Evolutionary conservation across 2,113 vertebrate genomes (phyloP).

Genomic region (Heptranchias perlo): DNA sequence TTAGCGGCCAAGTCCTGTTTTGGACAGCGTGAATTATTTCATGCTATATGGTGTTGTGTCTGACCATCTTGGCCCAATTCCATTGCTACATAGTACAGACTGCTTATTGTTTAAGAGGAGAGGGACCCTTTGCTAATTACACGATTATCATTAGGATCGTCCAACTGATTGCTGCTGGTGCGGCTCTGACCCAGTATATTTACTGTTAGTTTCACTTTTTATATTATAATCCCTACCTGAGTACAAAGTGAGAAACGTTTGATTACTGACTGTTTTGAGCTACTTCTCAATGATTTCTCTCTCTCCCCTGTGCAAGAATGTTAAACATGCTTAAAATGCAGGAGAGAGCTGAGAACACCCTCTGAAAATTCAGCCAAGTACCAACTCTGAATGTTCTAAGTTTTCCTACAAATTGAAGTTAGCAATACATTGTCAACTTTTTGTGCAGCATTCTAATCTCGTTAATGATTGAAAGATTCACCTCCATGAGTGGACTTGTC

Average conservation of each 20-base stretch:
- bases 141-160: conserved; percentile 17
- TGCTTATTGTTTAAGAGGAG: conserved; percentile 20
- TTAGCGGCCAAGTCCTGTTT: not conserved
- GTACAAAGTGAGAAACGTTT: not conserved
- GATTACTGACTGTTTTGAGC: not conserved
- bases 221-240: not conserved
- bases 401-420: not conserved
- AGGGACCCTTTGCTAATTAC: conserved; percentile 31
- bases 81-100: not conserved
- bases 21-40: conserved; percentile 28
- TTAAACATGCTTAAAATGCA: not conserved
- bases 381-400: not conserved
- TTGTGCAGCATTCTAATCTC: not conserved
- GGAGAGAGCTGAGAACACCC: not conserved
- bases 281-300: not conserved
- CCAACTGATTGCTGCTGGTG: not conserved
- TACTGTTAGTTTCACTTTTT: conserved; percentile 31
- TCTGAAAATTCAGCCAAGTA: not conserved
- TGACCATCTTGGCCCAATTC: not conserved
- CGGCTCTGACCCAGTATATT: not conserved
- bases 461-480: too few species aligned
- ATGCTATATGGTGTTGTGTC: conserved; percentile 20
- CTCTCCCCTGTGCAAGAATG: not conserved
- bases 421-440: not conserved
- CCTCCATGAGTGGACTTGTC: not conserved